Conservation (phyloP, 2,888 invertebrate genomes). For the Drosophila subquinaria region DNA sequence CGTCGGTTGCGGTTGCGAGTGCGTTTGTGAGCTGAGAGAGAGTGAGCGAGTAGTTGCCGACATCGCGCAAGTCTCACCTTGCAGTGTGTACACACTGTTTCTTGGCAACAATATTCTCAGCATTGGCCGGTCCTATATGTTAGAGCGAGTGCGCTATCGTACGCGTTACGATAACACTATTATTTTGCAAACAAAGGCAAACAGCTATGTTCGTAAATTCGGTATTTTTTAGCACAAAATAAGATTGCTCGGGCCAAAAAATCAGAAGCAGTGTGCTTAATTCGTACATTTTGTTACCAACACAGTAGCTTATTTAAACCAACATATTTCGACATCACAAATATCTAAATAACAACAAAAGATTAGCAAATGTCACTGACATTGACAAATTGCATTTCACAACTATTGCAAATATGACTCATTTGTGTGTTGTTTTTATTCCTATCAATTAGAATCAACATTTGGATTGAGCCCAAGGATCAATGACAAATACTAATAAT, state of each 20-base stretch:
- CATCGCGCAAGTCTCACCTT: slow-evolving; percentile 25
- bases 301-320: not conserved
- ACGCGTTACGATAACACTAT: not conserved
- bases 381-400: slow-evolving; percentile 10
- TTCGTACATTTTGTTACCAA: not conserved
- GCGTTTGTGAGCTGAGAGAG: slow-evolving; percentile 54
- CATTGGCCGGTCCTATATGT: slow-evolving; percentile 15
- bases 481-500: not conserved
- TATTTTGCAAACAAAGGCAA: slow-evolving; percentile 33
- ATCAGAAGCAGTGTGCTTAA: too few relatives aligned
- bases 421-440: not conserved
- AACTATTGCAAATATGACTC: slow-evolving; percentile 5
- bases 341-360: not conserved
- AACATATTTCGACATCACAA: not conserved
- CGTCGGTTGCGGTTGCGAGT: slow-evolving; percentile 66
- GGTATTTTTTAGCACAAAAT: slow-evolving; percentile 59
- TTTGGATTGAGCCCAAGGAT: not conserved
- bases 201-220: slow-evolving; percentile 15
- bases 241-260: too few relatives aligned
- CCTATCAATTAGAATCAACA: not conserved
- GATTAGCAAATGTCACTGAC: not conserved
- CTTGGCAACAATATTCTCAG: slow-evolving; percentile 7
- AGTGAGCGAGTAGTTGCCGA: slow-evolving; percentile 45
- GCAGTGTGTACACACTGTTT: slow-evolving; percentile 61
- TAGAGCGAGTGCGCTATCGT: slow-evolving; percentile 42